These are phyloP conservation scores for Gila orcuttii DNA, from an alignment of 2,113 vertebrate genomes.

Conservation along the genomic window DNA sequence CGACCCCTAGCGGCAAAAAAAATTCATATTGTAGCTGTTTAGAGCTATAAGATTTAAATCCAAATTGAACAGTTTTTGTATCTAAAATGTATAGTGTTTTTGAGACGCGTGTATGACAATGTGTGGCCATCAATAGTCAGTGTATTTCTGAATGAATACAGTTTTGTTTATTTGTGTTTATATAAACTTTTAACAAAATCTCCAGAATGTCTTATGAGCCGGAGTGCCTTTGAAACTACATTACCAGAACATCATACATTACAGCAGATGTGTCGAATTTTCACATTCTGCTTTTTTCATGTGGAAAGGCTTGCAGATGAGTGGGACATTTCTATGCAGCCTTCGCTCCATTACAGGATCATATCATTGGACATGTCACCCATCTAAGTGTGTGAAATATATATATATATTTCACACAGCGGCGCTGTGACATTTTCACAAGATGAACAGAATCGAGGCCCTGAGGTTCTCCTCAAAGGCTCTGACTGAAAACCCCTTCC, in stretches of 20 bases:
- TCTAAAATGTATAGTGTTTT: background rate
- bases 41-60: background rate
- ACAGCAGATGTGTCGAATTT: conserved; percentile 38
- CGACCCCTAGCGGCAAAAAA: too few species aligned
- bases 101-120: background rate
- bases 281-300: conserved; percentile 7
- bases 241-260: conserved; percentile 26
- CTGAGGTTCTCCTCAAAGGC: background rate
- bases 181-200: conserved; percentile 4
- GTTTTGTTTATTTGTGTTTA: background rate
- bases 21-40: too few species aligned
- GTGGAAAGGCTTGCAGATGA: conserved; percentile 26
- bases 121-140: background rate
- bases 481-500: conserved; percentile 13
- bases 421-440: conserved; percentile 19
- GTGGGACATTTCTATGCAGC: conserved; percentile 13
- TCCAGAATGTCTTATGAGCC: conserved; percentile 9
- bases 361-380: conserved; percentile 49
- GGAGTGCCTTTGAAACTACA: conserved; percentile 21
- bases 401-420: too few species aligned
- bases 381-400: conserved; percentile 42
- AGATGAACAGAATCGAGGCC: conserved; percentile 31
- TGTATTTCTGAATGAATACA: background rate
- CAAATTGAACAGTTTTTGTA: background rate
- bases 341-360: conserved; percentile 40